Evolutionary conservation across 2,888 invertebrate species (phyloP).

Genomic region (Magallana nippona): DNA sequence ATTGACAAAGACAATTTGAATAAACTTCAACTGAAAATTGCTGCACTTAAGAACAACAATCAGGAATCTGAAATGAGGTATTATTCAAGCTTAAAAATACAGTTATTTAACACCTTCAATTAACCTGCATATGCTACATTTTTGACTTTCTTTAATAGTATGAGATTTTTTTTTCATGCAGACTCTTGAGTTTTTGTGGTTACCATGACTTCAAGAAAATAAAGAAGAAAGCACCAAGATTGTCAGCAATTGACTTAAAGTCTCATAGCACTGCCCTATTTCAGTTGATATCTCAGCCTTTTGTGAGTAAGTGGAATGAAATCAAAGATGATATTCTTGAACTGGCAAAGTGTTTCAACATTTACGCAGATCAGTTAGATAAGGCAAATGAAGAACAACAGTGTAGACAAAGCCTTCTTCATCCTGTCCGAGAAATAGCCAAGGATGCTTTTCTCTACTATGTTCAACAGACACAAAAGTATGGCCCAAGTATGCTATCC

Average conservation of each 20-base stretch:
- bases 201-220: not conserved
- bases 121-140: too few species aligned
- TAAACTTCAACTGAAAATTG: too few species aligned
- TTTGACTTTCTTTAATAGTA: not conserved
- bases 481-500: too few species aligned
- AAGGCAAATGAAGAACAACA: not conserved
- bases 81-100: too few species aligned
- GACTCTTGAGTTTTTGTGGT: not conserved
- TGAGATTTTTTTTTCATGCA: constrained; percentile 4
- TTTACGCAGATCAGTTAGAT: too few species aligned
- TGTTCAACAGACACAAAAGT: too few species aligned
- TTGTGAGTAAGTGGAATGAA: not conserved
- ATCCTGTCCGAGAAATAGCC: too few species aligned
- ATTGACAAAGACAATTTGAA: constrained; percentile 5
- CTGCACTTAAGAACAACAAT: too few species aligned
- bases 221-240: not conserved
- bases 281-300: not conserved
- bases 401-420: not conserved
- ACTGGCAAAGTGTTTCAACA: too few species aligned
- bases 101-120: not conserved
- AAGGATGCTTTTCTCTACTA: too few species aligned
- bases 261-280: not conserved
- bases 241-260: not conserved
- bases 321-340: too few species aligned
- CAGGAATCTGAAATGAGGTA: too few species aligned